phyloP scores from a whole-genome alignment of 2,113 vertebrate genomes.

The Nyctereutes procyonoides region DNA sequence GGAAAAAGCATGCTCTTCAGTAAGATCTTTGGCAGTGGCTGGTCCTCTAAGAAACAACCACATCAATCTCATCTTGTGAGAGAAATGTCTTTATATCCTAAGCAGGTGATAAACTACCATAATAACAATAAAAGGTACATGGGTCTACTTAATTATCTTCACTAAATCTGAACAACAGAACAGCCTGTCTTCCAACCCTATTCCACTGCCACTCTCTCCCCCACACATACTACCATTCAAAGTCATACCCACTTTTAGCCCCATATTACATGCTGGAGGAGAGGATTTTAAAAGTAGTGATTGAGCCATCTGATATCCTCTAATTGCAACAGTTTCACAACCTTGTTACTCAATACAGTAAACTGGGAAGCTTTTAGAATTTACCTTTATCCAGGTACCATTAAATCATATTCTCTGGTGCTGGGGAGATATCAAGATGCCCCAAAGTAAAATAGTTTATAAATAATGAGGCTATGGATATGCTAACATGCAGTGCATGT shows the following conservation, averaged over 20 bases:
- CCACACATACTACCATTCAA: not conserved
- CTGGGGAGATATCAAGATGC: not conserved
- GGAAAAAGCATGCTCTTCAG: not conserved
- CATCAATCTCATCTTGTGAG: not conserved
- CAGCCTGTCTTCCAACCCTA: not conserved
- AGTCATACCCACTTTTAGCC: not conserved
- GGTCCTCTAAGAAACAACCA: not conserved
- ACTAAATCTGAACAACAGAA: not conserved
- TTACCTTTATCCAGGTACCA: not conserved
- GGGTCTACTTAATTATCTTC: not conserved
- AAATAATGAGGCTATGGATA: not conserved
- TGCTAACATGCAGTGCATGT: not conserved
- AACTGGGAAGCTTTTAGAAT: not conserved
- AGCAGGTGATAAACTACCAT: not conserved
- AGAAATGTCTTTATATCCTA: not conserved
- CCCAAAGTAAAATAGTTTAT: not conserved
- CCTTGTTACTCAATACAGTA: not conserved
- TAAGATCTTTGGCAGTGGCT: not conserved
- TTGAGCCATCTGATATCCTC: not conserved
- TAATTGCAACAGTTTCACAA: not conserved
- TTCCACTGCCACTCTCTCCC: not conserved
- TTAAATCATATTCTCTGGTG: not conserved
- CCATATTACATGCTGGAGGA: not conserved
- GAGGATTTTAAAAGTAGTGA: not conserved
- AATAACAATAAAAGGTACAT: not conserved